phyloP scores from a whole-genome alignment of 2,797 vertebrate genomes.

The Triplophysa yarkandensis region DNA sequence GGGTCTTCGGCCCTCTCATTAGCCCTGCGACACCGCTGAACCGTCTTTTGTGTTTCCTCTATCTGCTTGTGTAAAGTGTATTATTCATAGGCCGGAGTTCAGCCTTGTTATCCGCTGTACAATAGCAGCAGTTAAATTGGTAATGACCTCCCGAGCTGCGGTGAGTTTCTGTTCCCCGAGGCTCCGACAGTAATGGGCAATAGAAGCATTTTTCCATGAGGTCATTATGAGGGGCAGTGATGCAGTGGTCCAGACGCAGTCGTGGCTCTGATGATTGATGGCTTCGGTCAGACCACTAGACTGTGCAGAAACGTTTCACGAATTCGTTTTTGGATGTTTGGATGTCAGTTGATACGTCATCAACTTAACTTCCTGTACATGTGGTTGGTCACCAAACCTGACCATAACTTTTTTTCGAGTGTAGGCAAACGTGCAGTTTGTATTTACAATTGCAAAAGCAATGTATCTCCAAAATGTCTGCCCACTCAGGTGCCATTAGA shows the following conservation, averaged over 20 bases:
- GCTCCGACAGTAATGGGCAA: constrained; percentile 18
- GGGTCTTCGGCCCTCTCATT: not conserved
- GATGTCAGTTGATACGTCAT: not conserved
- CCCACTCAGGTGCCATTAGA: too few relatives aligned
- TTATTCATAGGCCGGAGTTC: constrained; percentile 35
- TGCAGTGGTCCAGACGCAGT: constrained; percentile 21
- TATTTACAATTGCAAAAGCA: too few relatives aligned
- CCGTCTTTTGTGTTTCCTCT: constrained; percentile 7
- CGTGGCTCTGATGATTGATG: constrained; percentile 38
- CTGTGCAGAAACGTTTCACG: constrained; percentile 4
- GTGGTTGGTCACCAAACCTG: not conserved
- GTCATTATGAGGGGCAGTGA: constrained; percentile 36
- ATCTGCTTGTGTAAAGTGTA: constrained; percentile 36
- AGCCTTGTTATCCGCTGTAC: constrained; percentile 45
- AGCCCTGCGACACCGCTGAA: constrained; percentile 7
- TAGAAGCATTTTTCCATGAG: constrained; percentile 37
- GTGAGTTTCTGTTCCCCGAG: constrained; percentile 18
- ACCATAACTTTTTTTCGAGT: not conserved
- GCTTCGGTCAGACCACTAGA: constrained; percentile 8
- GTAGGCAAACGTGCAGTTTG: too few relatives aligned
- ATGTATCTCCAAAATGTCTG: too few relatives aligned
- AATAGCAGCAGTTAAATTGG: constrained; percentile 37
- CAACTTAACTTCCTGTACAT: not conserved
- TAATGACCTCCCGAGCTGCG: constrained; percentile 29
- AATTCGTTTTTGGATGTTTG: constrained; percentile 3